Base-by-base conservation (phyloP, 2,888 invertebrate genomes). In the Steinernema scapterisci region DNA sequence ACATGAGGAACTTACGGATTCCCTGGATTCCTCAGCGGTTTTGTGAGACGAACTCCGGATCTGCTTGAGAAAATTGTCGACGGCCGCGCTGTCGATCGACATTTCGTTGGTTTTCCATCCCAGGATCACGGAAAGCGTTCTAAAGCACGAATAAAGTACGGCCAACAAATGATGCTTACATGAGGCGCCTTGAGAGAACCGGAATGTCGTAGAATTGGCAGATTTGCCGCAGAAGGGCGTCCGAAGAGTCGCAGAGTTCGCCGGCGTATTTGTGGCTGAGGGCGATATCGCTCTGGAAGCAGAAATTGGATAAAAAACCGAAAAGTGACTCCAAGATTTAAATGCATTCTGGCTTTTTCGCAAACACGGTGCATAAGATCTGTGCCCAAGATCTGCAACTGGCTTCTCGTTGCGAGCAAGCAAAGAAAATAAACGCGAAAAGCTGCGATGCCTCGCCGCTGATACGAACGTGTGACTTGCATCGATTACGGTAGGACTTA, bases 181-280 rank as follows among this genome's bases (percentile, higher is more conserved):
- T 31, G 6, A 63, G 38, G 2, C 63, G 27, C 16, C 63, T 2
- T 13, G 63, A 63, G 63, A 63, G 63, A n/a, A 63, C 2, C 31
- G 27, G 63, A 27, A 63, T 63, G 16, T 31, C 25, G 63, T 63
- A 63, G 31, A 63, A 31, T 16, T 63, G 63, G 31, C 63, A 63
- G 2, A 63, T n/a, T n/a, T 63, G 63, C 31, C 63, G 63, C 31
- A 63, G 63, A 31, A 63, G 63, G 31, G 63, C 63, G 63, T 63
- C 63, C 31, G 63, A 63, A 1, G 63, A 63, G 31, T 63, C 63
- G 38, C 63, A 63, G 63, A 63, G 63, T 13, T 63, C 63, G 7
- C 63, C 63, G 38, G 63, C 63, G 16, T 63, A 63, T 27, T 63
- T 63, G 31, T 27, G 63, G 19, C 25, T 31, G 27, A 63, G 38